These are phyloP conservation scores for Bufo bufo DNA, from an alignment of 2,113 vertebrate genomes.

Conservation along the genomic window DNA sequence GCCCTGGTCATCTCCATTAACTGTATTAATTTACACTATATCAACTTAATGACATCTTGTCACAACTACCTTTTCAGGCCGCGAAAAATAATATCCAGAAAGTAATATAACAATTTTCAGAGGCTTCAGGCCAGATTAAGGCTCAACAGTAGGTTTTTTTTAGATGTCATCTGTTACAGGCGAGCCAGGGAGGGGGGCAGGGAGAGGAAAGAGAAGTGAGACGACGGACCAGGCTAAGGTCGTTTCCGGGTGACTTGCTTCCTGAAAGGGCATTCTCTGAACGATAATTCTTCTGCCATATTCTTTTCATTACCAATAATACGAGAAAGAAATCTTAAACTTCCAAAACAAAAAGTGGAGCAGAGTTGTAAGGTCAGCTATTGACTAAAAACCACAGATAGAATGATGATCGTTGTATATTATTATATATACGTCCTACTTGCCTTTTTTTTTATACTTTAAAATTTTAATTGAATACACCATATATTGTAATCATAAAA, in stretches of 20 bases:
- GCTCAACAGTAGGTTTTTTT: conserved; percentile 63
- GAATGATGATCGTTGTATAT: too few species aligned
- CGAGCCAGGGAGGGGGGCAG: conserved; percentile 54
- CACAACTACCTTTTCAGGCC: conserved; percentile 79
- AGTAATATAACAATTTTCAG: conserved; percentile 73
- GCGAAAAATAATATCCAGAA: conserved; percentile 75
- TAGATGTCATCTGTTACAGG: conserved; percentile 62
- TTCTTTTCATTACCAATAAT: conserved; percentile 76
- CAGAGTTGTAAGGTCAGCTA: not conserved
- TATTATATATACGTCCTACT: too few species aligned
- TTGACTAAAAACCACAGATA: not conserved
- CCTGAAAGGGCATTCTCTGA: conserved; percentile 75
- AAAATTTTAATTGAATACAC: too few species aligned
- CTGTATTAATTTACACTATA: conserved; percentile 81
- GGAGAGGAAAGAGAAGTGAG: conserved; percentile 43
- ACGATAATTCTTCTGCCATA: conserved; percentile 69
- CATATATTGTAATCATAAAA: too few species aligned
- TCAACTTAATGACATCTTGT: conserved; percentile 86
- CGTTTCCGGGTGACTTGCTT: conserved; percentile 77
- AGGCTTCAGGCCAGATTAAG: conserved; percentile 70
- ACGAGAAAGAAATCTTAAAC: not conserved
- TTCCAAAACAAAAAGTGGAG: not conserved
- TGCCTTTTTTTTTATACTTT: too few species aligned
- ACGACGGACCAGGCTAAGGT: conserved; percentile 69
- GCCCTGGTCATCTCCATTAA: conserved; percentile 79